Evolutionary conservation across 2,888 invertebrate genomes (phyloP).

Genomic region (Notodonta dromedarius): DNA sequence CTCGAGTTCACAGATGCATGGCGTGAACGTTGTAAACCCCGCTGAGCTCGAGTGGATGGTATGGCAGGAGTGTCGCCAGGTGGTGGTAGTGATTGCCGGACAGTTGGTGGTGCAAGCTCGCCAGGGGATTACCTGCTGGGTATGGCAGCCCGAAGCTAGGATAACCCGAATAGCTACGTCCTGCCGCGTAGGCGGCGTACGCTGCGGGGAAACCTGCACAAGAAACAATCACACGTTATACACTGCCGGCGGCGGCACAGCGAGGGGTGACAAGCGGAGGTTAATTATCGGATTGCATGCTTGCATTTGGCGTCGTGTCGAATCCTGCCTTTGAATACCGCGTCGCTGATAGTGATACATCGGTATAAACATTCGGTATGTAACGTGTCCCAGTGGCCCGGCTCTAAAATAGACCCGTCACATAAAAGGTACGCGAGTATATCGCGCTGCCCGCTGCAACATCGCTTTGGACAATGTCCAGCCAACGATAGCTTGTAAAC

Average conservation of each 20-base stretch:
- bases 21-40: slow-evolving; percentile 89
- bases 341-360: slow-evolving; percentile 49
- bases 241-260: slow-evolving; percentile 28
- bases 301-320: slow-evolving; percentile 47
- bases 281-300: slow-evolving; percentile 65
- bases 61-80: slow-evolving; percentile 86
- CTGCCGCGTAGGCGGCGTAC: slow-evolving; percentile 98
- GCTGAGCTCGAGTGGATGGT: slow-evolving; percentile 87
- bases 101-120: slow-evolving; percentile 90
- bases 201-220: slow-evolving; percentile 96
- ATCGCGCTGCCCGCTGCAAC: slow-evolving; percentile 64
- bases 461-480: slow-evolving; percentile 79
- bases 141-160: slow-evolving; percentile 99
- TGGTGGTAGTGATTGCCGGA: slow-evolving; percentile 86
- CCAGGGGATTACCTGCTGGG: slow-evolving; percentile 97
- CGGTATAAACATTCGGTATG: slow-evolving; percentile 57
- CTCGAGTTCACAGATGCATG: slow-evolving; percentile 90
- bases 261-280: slow-evolving; percentile 48
- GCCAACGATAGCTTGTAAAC: slow-evolving; percentile 73
- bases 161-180: slow-evolving; percentile 98
- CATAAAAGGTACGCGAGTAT: slow-evolving; percentile 70
- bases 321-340: slow-evolving; percentile 42
- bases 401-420: slow-evolving; percentile 74
- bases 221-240: slow-evolving; percentile 64
- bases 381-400: slow-evolving; percentile 65